Base-by-base conservation (phyloP, 2,888 invertebrate genomes). In the Trichogramma dendrolimi region DNA sequence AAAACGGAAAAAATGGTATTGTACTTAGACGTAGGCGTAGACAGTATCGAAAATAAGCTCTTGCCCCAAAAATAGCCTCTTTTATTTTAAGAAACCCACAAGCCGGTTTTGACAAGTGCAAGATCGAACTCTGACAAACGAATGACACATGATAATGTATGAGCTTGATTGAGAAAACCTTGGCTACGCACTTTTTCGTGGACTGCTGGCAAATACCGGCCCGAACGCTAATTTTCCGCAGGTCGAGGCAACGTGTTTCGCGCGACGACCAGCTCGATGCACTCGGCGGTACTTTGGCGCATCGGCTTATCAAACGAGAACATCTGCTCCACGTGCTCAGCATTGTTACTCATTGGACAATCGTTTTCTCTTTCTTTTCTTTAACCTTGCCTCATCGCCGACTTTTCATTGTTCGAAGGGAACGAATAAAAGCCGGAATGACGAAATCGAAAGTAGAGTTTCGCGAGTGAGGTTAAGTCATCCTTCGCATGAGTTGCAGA, bases 151-250 rank as follows among this genome's bases (percentile, higher is more conserved):
- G 5, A 6, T 42, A 40, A 11, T 47, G 11, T 14, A 55, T 46
- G 11, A 5, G 5, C 38, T 8, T 38, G 38, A 56, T 51, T 27
- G 10, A 58, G 14, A 27, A n/a, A 54, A 47, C 8, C n/a, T 56
- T 48, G 41, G 54, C 60, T 75, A 77, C 77, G 69, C 73, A 78
- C 77, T 71, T 70, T 57, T 68, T 69, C 54, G 4, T 5, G 10
- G 7, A 38, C 41, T 70, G 66, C 62, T 68, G 69, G 55, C 64
- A 67, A 49, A 70, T 40, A 27, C 27, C 27, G 27, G 27, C 27
- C 27, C 1, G 27, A 27, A 27, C 27, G 43, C 70, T 67, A 68
- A 72, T 61, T 48, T 72, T 74, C 71, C 71, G 75, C 54, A 73
- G 73, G 65, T 68, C 66, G 27, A 63, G 46, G 58, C 44, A 53